Evolutionary conservation across 1,140 invertebrate genomes (phyloP), one percentile per base, ranked within the genome.

Genomic region (Trachymyrmex septentrionalis): DNA sequence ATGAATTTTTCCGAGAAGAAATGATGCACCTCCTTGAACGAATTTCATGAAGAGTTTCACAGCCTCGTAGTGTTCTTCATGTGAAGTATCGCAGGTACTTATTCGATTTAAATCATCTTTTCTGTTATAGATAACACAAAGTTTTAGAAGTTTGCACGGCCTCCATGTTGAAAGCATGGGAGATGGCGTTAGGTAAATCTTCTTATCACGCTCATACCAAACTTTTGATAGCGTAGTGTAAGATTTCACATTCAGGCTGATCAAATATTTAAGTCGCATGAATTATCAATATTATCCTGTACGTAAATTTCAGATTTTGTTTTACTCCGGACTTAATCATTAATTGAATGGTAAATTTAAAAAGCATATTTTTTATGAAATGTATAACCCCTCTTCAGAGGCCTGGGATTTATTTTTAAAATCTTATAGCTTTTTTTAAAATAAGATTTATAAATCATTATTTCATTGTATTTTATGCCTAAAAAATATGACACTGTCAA

Each of bases 41-140:
- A 61, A 63, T 44, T 12, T 55, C 67, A 14, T 24, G 9, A 75
- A 30, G 59, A 84, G 69, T 84, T 84, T 14, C 19, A 19, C 69
- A 61, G 50, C 69, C 73, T 57, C 24, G 14, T 16, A 27, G 24
- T 44, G 24, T 24, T 44, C 80, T 63, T 61, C 38, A 50, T 61
- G 69, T 57, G n/a, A 84, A 75, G 80, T 73, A 75, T 73, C 66
- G 53, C 53, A 53, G 67, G 38, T 72, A 82, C 80, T 61, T 84
- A 84, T 84, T 73, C 69, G 69, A 57, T 84, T 73, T 84, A 57
- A 84, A 73, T 84, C 80, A 84, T 84, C 80, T 75, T 57, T 84
- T 75, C 55, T 44, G 55, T 84, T 84, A 84, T 84, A 75, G 80
- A 73, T 84, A 84, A 84, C 57, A 75, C 16, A 21, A 84, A 84